A percentile compares a stretch with the other conserved stretches of the same genome.
These are phyloP conservation scores for Platycnemis pennipes DNA, from an alignment of 2,888 invertebrate genomes.

Conservation along the genomic window DNA sequence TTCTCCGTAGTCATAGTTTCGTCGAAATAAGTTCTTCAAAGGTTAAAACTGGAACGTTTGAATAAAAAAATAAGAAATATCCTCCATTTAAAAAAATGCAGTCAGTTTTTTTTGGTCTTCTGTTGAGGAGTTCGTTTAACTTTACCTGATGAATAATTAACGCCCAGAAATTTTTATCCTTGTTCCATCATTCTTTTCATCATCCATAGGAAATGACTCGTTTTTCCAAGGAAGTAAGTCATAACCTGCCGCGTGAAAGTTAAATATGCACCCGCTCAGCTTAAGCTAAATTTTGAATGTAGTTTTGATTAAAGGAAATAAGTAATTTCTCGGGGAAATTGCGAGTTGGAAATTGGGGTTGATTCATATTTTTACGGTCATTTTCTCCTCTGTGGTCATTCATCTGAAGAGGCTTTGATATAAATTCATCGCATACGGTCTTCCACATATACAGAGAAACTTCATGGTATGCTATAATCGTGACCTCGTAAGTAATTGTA, in stretches of 20 bases:
- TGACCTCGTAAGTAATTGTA: too few relatives aligned
- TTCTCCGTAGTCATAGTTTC: not conserved
- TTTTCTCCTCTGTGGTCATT: too few relatives aligned
- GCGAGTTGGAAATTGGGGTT: too few relatives aligned
- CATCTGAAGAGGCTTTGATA: too few relatives aligned
- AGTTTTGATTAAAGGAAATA: not conserved
- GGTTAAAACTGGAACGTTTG: too few relatives aligned
- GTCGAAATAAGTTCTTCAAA: too few relatives aligned
- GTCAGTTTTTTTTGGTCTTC: not conserved
- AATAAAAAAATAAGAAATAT: not conserved
- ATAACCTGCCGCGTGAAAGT: not conserved
- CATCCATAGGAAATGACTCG: not conserved
- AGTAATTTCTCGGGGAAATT: not conserved
- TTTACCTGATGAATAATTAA: slow-evolving; percentile 13
- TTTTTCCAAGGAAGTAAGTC: not conserved
- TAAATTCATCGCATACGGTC: too few relatives aligned
- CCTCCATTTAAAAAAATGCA: not conserved
- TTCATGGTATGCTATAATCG: too few relatives aligned
- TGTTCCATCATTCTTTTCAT: not conserved
- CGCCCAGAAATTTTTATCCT: not conserved
- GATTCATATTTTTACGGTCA: too few relatives aligned
- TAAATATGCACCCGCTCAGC: not conserved
- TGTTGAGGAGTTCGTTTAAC: not conserved
- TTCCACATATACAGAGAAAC: too few relatives aligned
- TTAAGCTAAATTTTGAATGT: slow-evolving; percentile 27